Evolutionary conservation across 2,797 vertebrate species (phyloP).

Genomic region (Heliangelus exortis): DNA sequence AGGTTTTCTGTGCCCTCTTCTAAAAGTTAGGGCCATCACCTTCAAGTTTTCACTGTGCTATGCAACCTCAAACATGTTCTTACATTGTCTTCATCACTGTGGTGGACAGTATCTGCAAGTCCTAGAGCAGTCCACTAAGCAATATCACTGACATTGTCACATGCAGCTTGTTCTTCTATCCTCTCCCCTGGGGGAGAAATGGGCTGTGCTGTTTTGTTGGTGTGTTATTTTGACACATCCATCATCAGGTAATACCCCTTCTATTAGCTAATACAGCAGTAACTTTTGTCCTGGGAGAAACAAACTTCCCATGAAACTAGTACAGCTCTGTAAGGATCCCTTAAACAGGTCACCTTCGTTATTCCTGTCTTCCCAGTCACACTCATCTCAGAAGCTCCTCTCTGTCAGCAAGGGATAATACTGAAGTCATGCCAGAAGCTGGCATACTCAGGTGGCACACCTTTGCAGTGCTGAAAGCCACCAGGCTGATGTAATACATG

Average conservation of each 20-base stretch:
- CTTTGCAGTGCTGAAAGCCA: background rate
- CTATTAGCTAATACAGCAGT: conserved; percentile 9
- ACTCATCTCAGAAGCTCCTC: background rate
- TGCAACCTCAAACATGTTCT: background rate
- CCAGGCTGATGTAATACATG: background rate
- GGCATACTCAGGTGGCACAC: background rate
- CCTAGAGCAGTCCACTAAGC: background rate
- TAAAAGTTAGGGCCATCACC: background rate
- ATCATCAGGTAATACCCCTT: conserved; percentile 9
- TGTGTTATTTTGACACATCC: conserved; percentile 35
- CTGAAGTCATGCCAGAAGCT: background rate
- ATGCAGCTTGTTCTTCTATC: conserved; percentile 13
- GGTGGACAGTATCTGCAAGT: background rate
- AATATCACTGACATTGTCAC: conserved; percentile 20
- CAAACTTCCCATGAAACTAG: conserved; percentile 15
- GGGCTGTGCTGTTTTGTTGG: background rate
- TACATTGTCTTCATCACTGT: background rate
- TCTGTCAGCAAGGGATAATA: background rate
- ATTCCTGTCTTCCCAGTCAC: background rate
- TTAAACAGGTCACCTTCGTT: background rate
- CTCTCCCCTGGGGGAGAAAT: conserved; percentile 5
- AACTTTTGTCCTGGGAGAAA: conserved; percentile 28
- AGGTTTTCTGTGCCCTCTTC: background rate
- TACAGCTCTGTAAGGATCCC: background rate
- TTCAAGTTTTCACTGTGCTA: background rate